Evolutionary conservation across 2,888 invertebrate genomes (phyloP).

Genomic region (Tachina grossa): DNA sequence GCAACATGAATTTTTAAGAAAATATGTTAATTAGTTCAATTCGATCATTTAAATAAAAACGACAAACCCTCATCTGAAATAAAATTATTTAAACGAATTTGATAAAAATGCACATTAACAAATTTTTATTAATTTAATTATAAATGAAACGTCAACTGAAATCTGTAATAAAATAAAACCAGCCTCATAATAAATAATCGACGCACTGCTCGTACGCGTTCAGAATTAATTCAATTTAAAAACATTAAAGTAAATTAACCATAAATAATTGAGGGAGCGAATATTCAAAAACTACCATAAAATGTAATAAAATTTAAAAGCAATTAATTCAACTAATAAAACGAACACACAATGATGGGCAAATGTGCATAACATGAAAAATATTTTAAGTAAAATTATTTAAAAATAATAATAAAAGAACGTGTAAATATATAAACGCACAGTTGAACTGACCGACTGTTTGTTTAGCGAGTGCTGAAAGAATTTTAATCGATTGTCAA

Average conservation of each 20-base stretch:
- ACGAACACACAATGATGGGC: slow-evolving; percentile 13
- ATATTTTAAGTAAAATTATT: not conserved
- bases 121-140: slow-evolving; percentile 48
- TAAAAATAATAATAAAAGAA: not conserved
- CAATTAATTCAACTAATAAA: slow-evolving; percentile 62
- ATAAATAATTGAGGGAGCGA: slow-evolving; percentile 22
- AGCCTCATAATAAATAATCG: slow-evolving; percentile 7
- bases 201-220: slow-evolving; percentile 38
- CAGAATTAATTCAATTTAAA: slow-evolving; percentile 55
- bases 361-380: slow-evolving; percentile 32
- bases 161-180: slow-evolving; percentile 19
- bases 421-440: not conserved
- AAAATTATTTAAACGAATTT: not conserved
- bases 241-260: slow-evolving; percentile 14
- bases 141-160: slow-evolving; percentile 38
- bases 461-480: slow-evolving; percentile 40
- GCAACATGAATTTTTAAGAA: slow-evolving; percentile 6
- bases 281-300: slow-evolving; percentile 10
- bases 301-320: slow-evolving; percentile 64
- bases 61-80: not conserved
- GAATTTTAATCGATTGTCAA: slow-evolving; percentile 44
- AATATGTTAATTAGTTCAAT: not conserved
- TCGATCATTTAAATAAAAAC: no score
- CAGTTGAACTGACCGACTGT: slow-evolving; percentile 2
- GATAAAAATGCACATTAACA: not conserved